These are phyloP conservation scores for Balearica regulorum DNA, from an alignment of 2,797 vertebrate species.

Conservation along the genomic window DNA sequence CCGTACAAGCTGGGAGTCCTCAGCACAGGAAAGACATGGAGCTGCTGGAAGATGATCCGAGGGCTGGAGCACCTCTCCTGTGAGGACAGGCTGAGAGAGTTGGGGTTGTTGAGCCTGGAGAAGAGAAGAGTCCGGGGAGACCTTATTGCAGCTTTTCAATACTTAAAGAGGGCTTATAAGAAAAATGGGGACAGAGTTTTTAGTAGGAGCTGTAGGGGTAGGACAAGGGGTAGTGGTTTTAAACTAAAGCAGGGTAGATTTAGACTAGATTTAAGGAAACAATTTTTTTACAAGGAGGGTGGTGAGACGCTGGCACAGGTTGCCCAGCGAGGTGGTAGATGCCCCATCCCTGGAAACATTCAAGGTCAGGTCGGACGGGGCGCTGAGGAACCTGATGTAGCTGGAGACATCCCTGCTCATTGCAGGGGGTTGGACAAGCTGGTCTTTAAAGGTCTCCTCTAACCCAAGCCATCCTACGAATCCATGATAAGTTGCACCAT, in stretches of 20 bases:
- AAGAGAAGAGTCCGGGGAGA: not conserved
- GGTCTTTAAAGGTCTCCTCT: too few relatives aligned
- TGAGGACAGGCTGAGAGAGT: not conserved
- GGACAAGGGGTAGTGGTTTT: not conserved
- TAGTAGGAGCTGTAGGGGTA: not conserved
- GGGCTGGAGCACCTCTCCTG: not conserved
- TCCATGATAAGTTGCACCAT: not conserved
- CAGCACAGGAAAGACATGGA: fast-evolving
- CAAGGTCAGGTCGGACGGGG: not conserved
- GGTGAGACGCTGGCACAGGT: not conserved
- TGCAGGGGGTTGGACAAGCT: not conserved
- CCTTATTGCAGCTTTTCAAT: fast-evolving
- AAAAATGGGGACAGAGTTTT: too few relatives aligned
- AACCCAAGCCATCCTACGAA: not conserved
- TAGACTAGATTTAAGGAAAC: not conserved
- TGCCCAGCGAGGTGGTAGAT: not conserved
- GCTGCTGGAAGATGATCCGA: fast-evolving
- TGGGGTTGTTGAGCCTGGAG: too few relatives aligned
- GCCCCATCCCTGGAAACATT: not conserved
- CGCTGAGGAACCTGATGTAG: not conserved
- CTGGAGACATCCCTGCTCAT: not conserved
- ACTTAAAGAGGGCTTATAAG: too few relatives aligned
- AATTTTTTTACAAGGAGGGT: fast-evolving
- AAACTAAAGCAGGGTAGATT: not conserved
- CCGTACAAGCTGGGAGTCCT: too few relatives aligned